Percentiles rank a stretch among this genome's conserved stretches.
Conservation (phyloP, 2,113 vertebrate genomes). For the Saguinus midas region DNA sequence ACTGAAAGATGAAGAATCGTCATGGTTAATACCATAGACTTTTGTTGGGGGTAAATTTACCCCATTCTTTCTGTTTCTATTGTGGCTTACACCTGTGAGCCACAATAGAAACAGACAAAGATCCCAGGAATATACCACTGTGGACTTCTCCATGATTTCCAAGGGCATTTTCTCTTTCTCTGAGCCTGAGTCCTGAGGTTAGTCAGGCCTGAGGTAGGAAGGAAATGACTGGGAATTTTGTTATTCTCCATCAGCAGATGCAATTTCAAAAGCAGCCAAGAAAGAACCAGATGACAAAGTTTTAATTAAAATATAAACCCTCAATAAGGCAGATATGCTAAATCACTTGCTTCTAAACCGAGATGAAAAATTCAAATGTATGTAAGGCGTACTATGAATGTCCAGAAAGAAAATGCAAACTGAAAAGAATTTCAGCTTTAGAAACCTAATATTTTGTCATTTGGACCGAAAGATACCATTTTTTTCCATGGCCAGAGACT, state of each 20-base stretch:
- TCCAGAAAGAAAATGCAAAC: not conserved
- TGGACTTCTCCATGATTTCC: not conserved
- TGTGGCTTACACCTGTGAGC: not conserved
- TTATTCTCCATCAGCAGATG: not conserved
- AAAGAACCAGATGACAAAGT: not conserved
- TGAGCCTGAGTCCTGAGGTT: not conserved
- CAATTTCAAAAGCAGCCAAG: constrained; percentile 25
- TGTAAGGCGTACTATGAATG: not conserved
- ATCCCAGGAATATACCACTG: not conserved
- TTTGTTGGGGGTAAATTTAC: not conserved
- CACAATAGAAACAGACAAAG: not conserved
- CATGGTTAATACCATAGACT: not conserved
- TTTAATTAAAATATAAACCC: constrained; percentile 52
- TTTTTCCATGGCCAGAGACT: not conserved
- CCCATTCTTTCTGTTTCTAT: not conserved
- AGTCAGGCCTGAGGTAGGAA: not conserved
- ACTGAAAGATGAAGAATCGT: not conserved
- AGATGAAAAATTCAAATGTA: not conserved
- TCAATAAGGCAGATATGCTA: not conserved
- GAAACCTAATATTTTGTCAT: not conserved
- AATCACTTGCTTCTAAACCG: constrained; percentile 18
- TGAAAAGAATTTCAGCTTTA: not conserved
- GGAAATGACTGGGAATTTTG: not conserved
- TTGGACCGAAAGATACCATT: not conserved
- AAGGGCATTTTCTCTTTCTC: not conserved